These are phyloP conservation scores for Cherax quadricarinatus DNA, from an alignment of 1,140 invertebrate species.

Conservation along the genomic window DNA sequence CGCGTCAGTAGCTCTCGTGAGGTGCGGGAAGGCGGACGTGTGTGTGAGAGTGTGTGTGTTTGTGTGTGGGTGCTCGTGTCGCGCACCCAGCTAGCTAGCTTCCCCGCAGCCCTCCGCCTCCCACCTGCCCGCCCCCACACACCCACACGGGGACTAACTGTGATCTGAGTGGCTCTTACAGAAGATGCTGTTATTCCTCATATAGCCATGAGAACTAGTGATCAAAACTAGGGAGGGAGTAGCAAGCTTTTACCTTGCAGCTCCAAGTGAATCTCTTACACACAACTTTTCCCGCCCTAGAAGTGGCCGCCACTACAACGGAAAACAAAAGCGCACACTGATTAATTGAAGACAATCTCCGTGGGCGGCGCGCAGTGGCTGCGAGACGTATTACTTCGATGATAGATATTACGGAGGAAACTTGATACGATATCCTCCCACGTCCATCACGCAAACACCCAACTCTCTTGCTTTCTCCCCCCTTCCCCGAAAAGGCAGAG, in stretches of 20 bases:
- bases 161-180: no score
- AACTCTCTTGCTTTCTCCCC: not conserved
- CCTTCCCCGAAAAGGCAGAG: not conserved
- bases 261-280: not conserved
- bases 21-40: slow-evolving; percentile 45
- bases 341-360: slow-evolving; percentile 12
- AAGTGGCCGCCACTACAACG: not conserved
- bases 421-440: not conserved
- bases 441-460: not conserved
- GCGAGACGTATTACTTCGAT: not conserved
- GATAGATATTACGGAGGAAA: slow-evolving; percentile 5
- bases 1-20: slow-evolving; percentile 59
- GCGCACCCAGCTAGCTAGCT: not conserved
- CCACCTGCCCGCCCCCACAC: not conserved
- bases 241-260: not conserved
- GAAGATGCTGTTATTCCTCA: not conserved
- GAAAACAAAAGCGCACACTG: slow-evolving; percentile 1
- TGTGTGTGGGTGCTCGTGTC: not conserved
- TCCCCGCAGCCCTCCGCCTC: no score
- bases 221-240: not conserved
- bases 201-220: not conserved
- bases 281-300: not conserved
- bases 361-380: not conserved
- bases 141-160: not conserved
- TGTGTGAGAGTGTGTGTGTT: not conserved